Conservation (phyloP, 92 coral and sea anemone genomes). For the Epizoanthus rinbou region DNA sequence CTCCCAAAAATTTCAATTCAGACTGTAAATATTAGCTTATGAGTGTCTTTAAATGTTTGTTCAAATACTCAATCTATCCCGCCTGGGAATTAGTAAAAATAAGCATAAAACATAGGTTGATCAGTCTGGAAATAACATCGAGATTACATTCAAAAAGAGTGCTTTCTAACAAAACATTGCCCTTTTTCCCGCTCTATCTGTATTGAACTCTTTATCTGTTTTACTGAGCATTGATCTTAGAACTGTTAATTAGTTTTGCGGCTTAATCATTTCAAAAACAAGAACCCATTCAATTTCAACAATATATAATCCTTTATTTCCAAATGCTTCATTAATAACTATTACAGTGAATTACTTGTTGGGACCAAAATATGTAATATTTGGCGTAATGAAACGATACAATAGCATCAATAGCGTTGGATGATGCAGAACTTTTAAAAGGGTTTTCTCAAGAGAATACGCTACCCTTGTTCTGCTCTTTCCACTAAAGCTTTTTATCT, state of each 20-base stretch:
- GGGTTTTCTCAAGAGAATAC: slow-evolving; percentile 21
- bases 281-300: neutral
- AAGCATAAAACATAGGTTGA: neutral
- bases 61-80: neutral
- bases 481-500: slow-evolving; percentile 3
- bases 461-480: neutral
- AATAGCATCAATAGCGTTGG: neutral
- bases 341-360: neutral
- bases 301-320: slow-evolving; percentile 24
- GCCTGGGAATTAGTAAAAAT: neutral
- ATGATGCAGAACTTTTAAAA: neutral
- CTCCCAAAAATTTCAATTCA: neutral
- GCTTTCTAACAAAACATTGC: neutral
- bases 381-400: slow-evolving; percentile 10
- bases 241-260: slow-evolving; percentile 20
- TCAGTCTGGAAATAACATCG: neutral
- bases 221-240: neutral
- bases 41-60: neutral
- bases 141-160: neutral
- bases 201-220: neutral
- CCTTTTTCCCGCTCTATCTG: neutral
- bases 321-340: neutral
- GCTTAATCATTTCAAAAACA: slow-evolving; percentile 22
- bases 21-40: neutral
- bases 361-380: neutral